Evolutionary conservation across 2,888 invertebrate species (phyloP).

Genomic region (Dynastes tityus): DNA sequence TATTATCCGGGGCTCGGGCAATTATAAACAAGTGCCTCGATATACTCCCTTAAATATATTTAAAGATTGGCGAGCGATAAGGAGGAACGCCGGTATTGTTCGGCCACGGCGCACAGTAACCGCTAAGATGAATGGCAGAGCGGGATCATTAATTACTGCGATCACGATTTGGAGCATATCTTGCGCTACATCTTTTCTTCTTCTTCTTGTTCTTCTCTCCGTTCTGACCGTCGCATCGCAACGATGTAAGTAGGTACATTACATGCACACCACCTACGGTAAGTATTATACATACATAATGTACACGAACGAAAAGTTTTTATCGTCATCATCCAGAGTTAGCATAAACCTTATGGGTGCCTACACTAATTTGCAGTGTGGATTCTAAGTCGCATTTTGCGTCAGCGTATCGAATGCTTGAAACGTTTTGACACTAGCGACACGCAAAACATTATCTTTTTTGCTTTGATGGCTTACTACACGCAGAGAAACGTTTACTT

Average conservation of each 20-base stretch:
- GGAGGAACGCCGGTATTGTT: slow-evolving; percentile 50
- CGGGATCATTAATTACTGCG: slow-evolving; percentile 54
- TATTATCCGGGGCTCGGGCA: slow-evolving; percentile 43
- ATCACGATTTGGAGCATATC: slow-evolving; percentile 62
- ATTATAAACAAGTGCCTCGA: slow-evolving; percentile 50
- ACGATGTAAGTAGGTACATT: not conserved
- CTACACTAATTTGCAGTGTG: too few species aligned
- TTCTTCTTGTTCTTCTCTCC: slow-evolving; percentile 46
- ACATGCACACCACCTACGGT: slow-evolving; percentile 53
- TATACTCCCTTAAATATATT: slow-evolving; percentile 51
- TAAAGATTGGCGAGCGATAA: slow-evolving; percentile 51
- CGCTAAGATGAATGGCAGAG: slow-evolving; percentile 60
- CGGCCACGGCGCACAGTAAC: slow-evolving; percentile 55
- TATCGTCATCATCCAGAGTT: too few species aligned
- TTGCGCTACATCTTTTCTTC: slow-evolving; percentile 56
- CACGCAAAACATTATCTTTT: too few species aligned
- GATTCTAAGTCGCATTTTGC: too few species aligned
- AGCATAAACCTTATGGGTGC: too few species aligned
- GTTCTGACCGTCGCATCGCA: slow-evolving; percentile 47
- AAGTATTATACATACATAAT: not conserved
- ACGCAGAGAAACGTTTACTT: too few species aligned
- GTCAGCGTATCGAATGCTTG: too few species aligned
- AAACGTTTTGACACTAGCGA: too few species aligned
- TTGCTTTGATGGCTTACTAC: too few species aligned
- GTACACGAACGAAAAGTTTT: too few species aligned